Evolutionary conservation across 2,888 invertebrate species (phyloP).

Genomic region (Scaeva pyrastri): DNA sequence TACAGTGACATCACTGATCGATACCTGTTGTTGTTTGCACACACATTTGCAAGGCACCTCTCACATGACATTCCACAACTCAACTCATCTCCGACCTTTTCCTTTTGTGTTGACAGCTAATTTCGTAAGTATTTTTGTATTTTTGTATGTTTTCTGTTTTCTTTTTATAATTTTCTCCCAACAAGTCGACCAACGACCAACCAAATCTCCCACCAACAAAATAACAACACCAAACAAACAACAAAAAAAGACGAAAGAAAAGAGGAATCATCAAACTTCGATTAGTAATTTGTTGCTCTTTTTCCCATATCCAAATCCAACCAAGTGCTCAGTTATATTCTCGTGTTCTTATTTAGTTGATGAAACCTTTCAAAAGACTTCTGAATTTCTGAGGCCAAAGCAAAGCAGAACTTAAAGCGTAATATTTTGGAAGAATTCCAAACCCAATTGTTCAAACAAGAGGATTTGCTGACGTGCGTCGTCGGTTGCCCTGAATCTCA

Average conservation of each 20-base stretch:
- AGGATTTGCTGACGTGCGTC: slow-evolving; percentile 65
- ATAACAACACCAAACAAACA: slow-evolving; percentile 31
- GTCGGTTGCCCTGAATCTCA: not conserved
- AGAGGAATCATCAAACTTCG: slow-evolving; percentile 26
- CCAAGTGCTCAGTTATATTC: not conserved
- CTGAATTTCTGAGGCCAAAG: not conserved
- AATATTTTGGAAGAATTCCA: not conserved
- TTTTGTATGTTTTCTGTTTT: slow-evolving; percentile 53
- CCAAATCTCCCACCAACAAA: slow-evolving; percentile 41
- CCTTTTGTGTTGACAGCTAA: slow-evolving; percentile 44
- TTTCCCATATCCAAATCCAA: not conserved
- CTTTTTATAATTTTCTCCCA: slow-evolving; percentile 37
- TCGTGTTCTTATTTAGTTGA: not conserved
- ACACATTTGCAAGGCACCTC: slow-evolving; percentile 30
- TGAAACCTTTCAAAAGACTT: slow-evolving; percentile 17
- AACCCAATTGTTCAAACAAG: slow-evolving; percentile 5
- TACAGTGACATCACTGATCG: no score
- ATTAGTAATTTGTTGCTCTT: slow-evolving; percentile 69
- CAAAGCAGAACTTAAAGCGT: not conserved
- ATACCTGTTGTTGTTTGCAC: not conserved
- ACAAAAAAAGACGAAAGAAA: not conserved
- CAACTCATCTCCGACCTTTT: slow-evolving; percentile 13
- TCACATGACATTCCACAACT: slow-evolving; percentile 63
- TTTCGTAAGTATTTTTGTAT: slow-evolving; percentile 1
- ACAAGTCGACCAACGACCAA: slow-evolving; percentile 11